These are phyloP conservation scores for Ophonus ardosiacus DNA, from an alignment of 2,888 invertebrate genomes.

Conservation along the genomic window DNA sequence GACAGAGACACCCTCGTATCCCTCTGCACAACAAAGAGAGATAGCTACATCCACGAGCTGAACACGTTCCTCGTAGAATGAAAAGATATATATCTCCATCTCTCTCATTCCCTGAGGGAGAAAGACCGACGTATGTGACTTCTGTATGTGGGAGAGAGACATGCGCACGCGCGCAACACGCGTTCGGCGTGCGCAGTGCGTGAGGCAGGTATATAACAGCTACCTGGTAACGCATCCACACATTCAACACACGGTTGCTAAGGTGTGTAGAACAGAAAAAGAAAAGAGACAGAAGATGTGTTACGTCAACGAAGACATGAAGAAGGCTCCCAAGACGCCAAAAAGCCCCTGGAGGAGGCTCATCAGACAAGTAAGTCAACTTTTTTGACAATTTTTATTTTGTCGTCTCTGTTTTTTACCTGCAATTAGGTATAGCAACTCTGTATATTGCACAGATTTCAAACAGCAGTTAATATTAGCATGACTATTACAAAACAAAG, in stretches of 20 bases:
- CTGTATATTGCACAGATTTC: background rate
- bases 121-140: background rate
- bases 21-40: constrained; percentile 30
- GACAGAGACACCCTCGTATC: constrained; percentile 24
- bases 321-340: constrained; percentile 69
- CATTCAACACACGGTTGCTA: constrained; percentile 41
- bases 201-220: constrained; percentile 59
- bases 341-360: constrained; percentile 78
- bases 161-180: constrained; percentile 37
- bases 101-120: background rate
- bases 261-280: constrained; percentile 4
- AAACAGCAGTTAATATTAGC: background rate
- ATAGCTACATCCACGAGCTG: constrained; percentile 13
- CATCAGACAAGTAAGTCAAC: constrained; percentile 78
- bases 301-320: constrained; percentile 77
- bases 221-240: constrained; percentile 51
- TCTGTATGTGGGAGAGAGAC: background rate
- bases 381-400: background rate
- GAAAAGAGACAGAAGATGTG: constrained; percentile 75
- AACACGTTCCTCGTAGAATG: constrained; percentile 4
- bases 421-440: too few species aligned
- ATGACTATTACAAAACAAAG: too few species aligned
- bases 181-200: constrained; percentile 48
- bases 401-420: background rate
- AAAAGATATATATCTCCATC: background rate